Evolutionary conservation across 2,797 vertebrate species (phyloP).

Genomic region (Acipenser ruthenus): DNA sequence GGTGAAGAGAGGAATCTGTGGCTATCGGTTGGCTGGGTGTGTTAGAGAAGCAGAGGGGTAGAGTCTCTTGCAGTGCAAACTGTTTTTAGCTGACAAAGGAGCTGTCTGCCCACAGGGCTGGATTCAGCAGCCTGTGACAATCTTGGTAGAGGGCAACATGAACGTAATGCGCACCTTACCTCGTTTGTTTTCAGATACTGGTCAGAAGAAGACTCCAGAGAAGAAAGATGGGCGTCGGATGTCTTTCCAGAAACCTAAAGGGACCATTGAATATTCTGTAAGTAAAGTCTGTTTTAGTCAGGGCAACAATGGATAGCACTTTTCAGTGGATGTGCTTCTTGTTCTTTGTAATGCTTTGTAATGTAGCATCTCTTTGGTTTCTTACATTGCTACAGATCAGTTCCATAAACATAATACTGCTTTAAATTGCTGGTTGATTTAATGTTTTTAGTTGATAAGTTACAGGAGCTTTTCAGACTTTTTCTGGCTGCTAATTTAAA

Average conservation of each 20-base stretch:
- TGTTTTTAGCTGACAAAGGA: slow-evolving; percentile 69
- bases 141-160: slow-evolving; percentile 74
- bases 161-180: slow-evolving; percentile 78
- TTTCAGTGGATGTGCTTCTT: background rate
- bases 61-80: slow-evolving; percentile 46
- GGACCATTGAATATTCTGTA: slow-evolving; percentile 91
- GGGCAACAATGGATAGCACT: background rate
- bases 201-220: slow-evolving; percentile 93
- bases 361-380: too few species aligned
- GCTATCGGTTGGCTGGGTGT: slow-evolving; percentile 57
- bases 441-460: too few species aligned
- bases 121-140: slow-evolving; percentile 71
- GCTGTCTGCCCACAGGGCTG: slow-evolving; percentile 70
- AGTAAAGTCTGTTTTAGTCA: slow-evolving; percentile 49
- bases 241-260: slow-evolving; percentile 97
- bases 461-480: too few species aligned
- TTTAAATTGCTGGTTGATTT: too few species aligned
- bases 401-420: too few species aligned
- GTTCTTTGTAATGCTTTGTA: too few species aligned
- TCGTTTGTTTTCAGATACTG: slow-evolving; percentile 87
- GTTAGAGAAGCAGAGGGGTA: slow-evolving; percentile 30
- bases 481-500: too few species aligned
- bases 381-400: too few species aligned
- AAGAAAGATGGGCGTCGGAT: slow-evolving; percentile 98
- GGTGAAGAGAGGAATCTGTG: slow-evolving; percentile 44